Base-by-base conservation (phyloP, 2,888 invertebrate species). In the Cheilosia impressa region DNA sequence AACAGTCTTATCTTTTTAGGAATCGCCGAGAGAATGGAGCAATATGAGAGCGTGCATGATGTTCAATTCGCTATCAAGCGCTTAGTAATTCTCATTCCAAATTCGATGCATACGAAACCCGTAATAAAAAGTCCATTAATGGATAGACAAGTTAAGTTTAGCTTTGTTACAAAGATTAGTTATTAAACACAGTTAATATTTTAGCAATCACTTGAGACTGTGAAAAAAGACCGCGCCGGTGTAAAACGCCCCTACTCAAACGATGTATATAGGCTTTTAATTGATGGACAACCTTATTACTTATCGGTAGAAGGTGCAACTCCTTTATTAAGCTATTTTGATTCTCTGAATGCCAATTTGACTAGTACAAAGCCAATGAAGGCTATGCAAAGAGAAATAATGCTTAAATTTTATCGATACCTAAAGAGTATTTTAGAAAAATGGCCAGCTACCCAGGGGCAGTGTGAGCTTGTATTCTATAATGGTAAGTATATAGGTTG, bases 261-360 rank as follows among this genome's bases (percentile, higher is more conserved):
- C 85, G 90, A 88, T 27, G 91, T 92, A 0, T 92, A 92, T 71
- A 88, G 89, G 19, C 55, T 57, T n/a, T 19, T 72, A 27, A 88
- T 91, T 3, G 88, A 90, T 71, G 88, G 88, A 0, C 87, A 38
- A n/a, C 66, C 27, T 3, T 91, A 90, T 68, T 92, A 91, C 66
- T 87, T 91, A 22, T 88, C 89, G 0, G 66, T 91, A 41, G 91
- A 92, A 87, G 91, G 91, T 0, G 92, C 92, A 2, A 91, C 92
- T 0, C 92, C 92, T 0, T 80, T 92, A 87, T n/a, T 91, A 34
- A 89, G 90, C 10, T 92, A 89, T 72, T 90, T 89, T 52, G 91
- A 92, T 0, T 72, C 91, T 0, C 81, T 91, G 79, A 66, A 88
- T 53, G 88, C 84, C 24, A 69, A 88, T 41, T 31, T 84, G 2